Base-by-base conservation (phyloP, 2,888 invertebrate genomes). In the Macrosiphum euphorbiae region DNA sequence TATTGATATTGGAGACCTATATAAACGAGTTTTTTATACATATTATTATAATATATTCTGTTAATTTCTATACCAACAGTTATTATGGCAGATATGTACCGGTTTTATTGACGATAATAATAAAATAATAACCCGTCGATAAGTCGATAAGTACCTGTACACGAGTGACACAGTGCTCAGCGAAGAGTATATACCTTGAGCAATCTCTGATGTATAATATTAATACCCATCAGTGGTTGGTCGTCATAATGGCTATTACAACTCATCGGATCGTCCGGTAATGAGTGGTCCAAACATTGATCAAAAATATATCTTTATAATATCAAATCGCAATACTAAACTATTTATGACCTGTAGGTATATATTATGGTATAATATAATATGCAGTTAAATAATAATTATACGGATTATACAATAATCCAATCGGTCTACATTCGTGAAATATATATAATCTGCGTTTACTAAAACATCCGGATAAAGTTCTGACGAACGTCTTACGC, bases 61-160 rank as follows among this genome's bases (percentile, higher is more conserved):
- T 44, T 61, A 61, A 44, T 47, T 47, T 90, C 10, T n/a, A 44
- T 44, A 89, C 47, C 52, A 90, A 67, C 67, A 90, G 47, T 90
- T 90, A 90, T 90, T 90, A 67, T 90, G 47, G n/a, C 47, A 90
- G 61, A 90, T n/a, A 35, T 47, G 47, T 50, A 90, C 47, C 47
- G 67, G 35, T 90, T 90, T 50, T 90, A 78, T 50, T 50, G 67
- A 50, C 90, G 24, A 52, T 52, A 26, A 90, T 50, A 78, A 90
- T 50, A 78, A 78, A 90, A 90, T 78, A 35, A 90, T 35, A n/a
- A 90, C 90, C 26, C 90, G 67, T 90, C 67, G 50, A 50, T 90
- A 90, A 67, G 50, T 78, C 47, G 90, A 55, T 89, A 44, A 44
- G 28, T 24, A 44, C 44, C 44, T 44, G 5, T 55, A 35, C 58